A percentile compares a stretch with the other conserved stretches of the same genome.
Conservation (phyloP, 2,113 vertebrate species). For the Symphodus melops region DNA sequence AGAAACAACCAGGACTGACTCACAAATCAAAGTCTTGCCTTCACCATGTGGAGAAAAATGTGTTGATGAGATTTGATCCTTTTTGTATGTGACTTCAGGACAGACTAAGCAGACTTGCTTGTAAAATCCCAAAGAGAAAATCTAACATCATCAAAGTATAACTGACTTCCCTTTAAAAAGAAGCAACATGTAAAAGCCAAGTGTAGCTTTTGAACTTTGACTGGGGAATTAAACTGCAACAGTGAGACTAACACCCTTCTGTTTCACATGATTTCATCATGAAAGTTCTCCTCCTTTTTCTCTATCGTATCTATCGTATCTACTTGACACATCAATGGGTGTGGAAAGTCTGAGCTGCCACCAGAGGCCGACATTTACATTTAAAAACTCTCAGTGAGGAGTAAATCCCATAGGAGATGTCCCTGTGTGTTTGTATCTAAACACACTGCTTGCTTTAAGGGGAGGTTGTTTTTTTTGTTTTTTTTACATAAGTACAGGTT, state of each 20-base stretch:
- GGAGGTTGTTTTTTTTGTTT: too few relatives aligned
- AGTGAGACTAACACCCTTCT: not conserved
- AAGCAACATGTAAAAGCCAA: not conserved
- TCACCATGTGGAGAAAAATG: not conserved
- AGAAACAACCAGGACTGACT: too few relatives aligned
- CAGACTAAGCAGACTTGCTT: not conserved
- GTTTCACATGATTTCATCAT: conserved; percentile 13
- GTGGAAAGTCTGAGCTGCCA: conserved; percentile 1
- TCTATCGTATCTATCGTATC: too few relatives aligned
- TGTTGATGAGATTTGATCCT: not conserved
- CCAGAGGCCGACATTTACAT: not conserved
- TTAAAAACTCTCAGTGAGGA: too few relatives aligned
- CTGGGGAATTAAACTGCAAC: not conserved
- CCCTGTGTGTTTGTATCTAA: not conserved
- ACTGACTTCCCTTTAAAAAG: conserved; percentile 17
- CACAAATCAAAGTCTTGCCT: too few relatives aligned
- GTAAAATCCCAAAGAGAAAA: not conserved
- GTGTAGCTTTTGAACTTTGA: not conserved
- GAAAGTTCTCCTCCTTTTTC: not conserved
- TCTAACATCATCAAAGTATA: conserved; percentile 3
- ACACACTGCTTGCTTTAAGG: not conserved
- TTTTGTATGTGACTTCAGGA: not conserved
- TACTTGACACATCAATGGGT: too few relatives aligned
- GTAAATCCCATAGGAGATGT: not conserved
- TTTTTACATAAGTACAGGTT: too few relatives aligned